A percentile compares a stretch with the other conserved stretches of the same genome.
Evolutionary conservation across 1,140 invertebrate genomes (phyloP).

Genomic region (Helicoverpa zea): DNA sequence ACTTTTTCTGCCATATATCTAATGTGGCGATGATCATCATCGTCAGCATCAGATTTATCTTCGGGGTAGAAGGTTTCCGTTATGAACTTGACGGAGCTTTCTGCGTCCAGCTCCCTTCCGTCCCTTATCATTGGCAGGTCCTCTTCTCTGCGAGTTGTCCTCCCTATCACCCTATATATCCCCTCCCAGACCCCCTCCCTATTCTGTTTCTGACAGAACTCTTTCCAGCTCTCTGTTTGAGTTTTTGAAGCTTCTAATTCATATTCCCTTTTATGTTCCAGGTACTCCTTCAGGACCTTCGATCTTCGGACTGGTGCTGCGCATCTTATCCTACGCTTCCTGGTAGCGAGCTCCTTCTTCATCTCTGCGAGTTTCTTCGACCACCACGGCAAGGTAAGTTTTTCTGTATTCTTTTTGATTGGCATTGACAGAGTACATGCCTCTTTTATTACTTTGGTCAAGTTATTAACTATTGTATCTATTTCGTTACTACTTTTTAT

Average conservation of each 20-base stretch:
- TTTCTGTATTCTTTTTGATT: constrained; percentile 11
- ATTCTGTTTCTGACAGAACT: constrained; percentile 27
- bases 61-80: constrained; percentile 35
- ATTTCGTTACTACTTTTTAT: constrained; percentile 18
- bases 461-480: constrained; percentile 35
- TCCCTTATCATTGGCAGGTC: constrained; percentile 13
- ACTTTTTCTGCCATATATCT: not conserved
- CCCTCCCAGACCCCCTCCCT: constrained; percentile 27
- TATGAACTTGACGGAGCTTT: constrained; percentile 14
- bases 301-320: constrained; percentile 1
- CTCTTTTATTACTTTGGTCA: constrained; percentile 4
- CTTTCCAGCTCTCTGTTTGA: constrained; percentile 25
- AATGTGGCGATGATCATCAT: not conserved
- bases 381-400: not conserved
- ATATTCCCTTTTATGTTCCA: constrained; percentile 7
- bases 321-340: constrained; percentile 3
- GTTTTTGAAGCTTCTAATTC: constrained; percentile 12
- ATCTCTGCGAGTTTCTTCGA: not conserved
- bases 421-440: not conserved
- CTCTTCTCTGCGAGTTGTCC: constrained; percentile 5
- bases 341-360: not conserved
- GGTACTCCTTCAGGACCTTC: constrained; percentile 15
- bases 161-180: not conserved
- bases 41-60: not conserved
- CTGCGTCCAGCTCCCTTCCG: not conserved